These are phyloP conservation scores for Drosophila subpulchrella DNA, from an alignment of 1,140 invertebrate species.

Conservation along the genomic window DNA sequence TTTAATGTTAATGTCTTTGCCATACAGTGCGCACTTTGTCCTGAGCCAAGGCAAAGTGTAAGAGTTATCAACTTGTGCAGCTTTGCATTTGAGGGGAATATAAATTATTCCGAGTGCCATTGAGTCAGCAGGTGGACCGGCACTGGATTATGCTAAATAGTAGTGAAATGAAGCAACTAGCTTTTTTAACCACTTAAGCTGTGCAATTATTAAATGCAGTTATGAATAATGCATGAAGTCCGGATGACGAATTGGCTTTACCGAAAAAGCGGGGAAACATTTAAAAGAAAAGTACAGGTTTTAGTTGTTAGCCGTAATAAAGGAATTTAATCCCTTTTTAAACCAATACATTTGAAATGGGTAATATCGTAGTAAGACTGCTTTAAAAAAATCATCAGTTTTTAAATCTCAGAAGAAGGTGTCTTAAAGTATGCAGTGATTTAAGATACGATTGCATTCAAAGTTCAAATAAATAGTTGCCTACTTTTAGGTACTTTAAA, in stretches of 20 bases:
- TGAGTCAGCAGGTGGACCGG: neutral
- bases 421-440: no score
- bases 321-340: neutral
- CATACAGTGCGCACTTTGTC: constrained; percentile 1
- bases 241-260: neutral
- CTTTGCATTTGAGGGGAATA: neutral
- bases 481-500: no score
- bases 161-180: neutral
- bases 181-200: constrained; percentile 1
- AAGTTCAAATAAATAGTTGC: no score
- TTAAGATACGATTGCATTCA: no score
- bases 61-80: neutral
- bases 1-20: constrained; percentile 5
- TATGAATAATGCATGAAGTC: no score
- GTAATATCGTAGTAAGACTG: no score
- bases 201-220: constrained; percentile 3
- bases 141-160: constrained; percentile 1
- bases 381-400: no score
- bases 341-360: no score
- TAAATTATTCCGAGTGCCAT: neutral
- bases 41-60: neutral
- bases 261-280: neutral
- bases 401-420: no score
- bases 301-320: no score
- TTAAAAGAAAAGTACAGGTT: no score